A percentile compares a stretch with the other conserved stretches of the same genome.
Conservation (phyloP, 2,888 invertebrate genomes). For the Dryadula phaetusa region DNA sequence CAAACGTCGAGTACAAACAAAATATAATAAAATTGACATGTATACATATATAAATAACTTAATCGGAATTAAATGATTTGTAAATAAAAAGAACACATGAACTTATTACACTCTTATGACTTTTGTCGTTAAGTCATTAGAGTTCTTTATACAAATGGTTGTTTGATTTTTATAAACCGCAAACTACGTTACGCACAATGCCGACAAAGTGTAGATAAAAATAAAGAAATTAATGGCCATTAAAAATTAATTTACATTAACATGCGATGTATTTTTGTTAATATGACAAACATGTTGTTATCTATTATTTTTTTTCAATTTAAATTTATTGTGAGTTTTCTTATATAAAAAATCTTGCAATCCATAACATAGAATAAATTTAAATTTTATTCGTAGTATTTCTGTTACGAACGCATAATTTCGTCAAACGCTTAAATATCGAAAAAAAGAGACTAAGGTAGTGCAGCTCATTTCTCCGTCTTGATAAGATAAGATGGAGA, state of each 20-base stretch:
- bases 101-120: conserved; percentile 14
- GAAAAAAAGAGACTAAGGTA: too few species aligned
- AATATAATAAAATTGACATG: not conserved
- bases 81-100: conserved; percentile 20
- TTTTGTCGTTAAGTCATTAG: conserved; percentile 21
- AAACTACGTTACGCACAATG: conserved; percentile 28
- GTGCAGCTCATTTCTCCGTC: too few species aligned
- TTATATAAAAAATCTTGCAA: too few species aligned
- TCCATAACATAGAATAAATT: too few species aligned
- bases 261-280: not conserved
- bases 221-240: conserved; percentile 16
- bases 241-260: not conserved
- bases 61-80: not conserved
- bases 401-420: too few species aligned
- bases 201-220: conserved; percentile 42
- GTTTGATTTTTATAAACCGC: conserved; percentile 44
- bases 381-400: too few species aligned
- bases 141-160: conserved; percentile 34
- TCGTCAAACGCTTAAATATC: too few species aligned
- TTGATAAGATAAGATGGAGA: too few species aligned
- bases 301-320: too few species aligned
- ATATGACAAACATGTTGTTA: conserved; percentile 3
- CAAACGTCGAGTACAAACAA: not conserved
- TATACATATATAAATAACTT: not conserved
- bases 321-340: too few species aligned